Percentiles rank a stretch among this genome's conserved stretches.
Conservation (phyloP, 2,113 vertebrate species). For the Mustela lutreola region DNA sequence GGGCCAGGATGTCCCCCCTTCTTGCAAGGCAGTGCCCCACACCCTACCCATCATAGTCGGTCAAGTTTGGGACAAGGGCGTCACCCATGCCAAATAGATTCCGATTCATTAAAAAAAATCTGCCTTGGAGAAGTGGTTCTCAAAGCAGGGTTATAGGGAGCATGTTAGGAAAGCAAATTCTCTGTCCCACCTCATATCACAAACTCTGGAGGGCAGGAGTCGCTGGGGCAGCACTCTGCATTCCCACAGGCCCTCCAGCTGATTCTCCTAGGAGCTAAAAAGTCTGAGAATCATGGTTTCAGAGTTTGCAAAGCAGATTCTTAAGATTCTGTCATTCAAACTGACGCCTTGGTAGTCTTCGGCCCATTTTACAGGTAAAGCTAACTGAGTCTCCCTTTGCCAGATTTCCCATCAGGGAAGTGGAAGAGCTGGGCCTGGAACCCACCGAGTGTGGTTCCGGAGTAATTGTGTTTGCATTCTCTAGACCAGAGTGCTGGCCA, state of each 20-base stretch:
- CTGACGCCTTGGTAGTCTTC: not conserved
- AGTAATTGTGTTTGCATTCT: not conserved
- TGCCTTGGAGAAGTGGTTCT: not conserved
- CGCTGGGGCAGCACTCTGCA: not conserved
- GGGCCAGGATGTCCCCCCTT: not conserved
- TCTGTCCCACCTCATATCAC: no score
- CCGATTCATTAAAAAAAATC: not conserved
- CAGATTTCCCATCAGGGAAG: not conserved
- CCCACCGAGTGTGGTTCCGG: not conserved
- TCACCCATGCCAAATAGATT: not conserved
- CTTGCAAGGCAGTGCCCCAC: not conserved
- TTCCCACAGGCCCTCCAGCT: not conserved
- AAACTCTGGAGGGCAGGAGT: not conserved
- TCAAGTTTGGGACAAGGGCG: not conserved
- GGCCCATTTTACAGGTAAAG: not conserved
- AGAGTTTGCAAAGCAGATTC: not conserved
- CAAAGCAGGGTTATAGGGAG: not conserved
- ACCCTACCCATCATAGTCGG: accelerated
- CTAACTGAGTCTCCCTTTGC: not conserved
- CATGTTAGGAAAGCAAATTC: not conserved
- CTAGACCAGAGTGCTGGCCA: not conserved
- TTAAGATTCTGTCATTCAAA: not conserved
- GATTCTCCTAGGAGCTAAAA: no score
- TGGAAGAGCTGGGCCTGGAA: not conserved
- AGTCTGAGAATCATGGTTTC: not conserved